These are phyloP conservation scores for Lepidurus apus DNA, from an alignment of 1,140 invertebrate genomes.

Conservation along the genomic window DNA sequence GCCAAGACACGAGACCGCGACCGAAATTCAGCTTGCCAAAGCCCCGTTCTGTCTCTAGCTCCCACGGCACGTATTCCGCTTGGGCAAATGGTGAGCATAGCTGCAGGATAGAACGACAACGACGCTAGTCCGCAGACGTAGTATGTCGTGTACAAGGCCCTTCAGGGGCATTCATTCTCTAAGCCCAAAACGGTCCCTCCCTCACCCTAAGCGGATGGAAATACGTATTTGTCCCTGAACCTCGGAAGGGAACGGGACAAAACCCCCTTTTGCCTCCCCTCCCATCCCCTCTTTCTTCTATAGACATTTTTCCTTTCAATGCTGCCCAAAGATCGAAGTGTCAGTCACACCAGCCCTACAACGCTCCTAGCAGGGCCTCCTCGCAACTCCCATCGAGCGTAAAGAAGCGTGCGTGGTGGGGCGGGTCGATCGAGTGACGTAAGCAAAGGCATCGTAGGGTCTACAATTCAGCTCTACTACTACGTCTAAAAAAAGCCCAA, in stretches of 20 bases:
- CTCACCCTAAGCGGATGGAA: not conserved
- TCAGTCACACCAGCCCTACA: not conserved
- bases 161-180: slow-evolving; percentile 11
- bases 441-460: not conserved
- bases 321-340: not conserved
- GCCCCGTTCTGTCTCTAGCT: not conserved
- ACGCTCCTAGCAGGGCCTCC: not conserved
- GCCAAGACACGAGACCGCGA: slow-evolving; percentile 1
- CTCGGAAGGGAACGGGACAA: slow-evolving; percentile 4
- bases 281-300: not conserved
- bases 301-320: not conserved
- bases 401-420: slow-evolving; percentile 9
- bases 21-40: not conserved
- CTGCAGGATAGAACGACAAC: not conserved
- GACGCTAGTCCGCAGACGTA: slow-evolving; percentile 9
- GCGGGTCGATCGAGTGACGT: not conserved
- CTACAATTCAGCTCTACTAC: not conserved
- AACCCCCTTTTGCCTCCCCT: not conserved
- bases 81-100: not conserved
- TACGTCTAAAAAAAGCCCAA: not conserved
- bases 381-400: not conserved
- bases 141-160: not conserved
- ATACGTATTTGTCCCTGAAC: not conserved
- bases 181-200: not conserved
- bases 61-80: not conserved